Conservation (phyloP, 2,113 vertebrate species). For the Acrocephalus kingi region DNA sequence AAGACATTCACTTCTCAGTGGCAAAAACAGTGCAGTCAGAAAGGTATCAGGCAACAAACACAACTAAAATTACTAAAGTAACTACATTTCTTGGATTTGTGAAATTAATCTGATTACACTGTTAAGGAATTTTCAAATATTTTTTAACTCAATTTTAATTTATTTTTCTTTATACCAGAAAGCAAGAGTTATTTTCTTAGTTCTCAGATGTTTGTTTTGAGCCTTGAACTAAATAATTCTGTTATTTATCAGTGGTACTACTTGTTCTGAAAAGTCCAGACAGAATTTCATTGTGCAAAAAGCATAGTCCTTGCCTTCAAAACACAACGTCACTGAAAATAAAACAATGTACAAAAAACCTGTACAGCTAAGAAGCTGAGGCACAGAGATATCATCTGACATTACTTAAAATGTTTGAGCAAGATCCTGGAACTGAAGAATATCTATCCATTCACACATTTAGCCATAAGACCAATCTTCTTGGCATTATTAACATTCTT, state of each 20-base stretch:
- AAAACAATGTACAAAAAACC: neutral
- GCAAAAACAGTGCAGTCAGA: neutral
- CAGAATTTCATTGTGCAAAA: neutral
- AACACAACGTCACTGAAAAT: neutral
- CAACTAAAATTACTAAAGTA: neutral
- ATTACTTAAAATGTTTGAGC: neutral
- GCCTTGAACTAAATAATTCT: slow-evolving; percentile 12
- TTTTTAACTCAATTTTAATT: neutral
- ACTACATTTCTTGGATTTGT: neutral
- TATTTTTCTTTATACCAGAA: neutral
- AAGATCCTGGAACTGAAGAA: neutral
- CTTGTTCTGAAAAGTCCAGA: neutral
- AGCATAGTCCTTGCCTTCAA: neutral
- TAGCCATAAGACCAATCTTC: neutral
- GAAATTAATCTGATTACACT: neutral
- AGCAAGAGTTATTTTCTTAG: neutral
- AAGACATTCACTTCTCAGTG: neutral
- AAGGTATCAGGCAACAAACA: neutral
- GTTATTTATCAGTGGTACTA: neutral
- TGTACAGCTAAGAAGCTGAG: neutral
- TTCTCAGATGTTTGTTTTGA: neutral
- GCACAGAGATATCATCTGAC: neutral
- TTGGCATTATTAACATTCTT: neutral
- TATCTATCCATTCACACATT: neutral
- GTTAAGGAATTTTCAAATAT: neutral